Evolutionary conservation across 2,113 vertebrate species (phyloP), one percentile per base, ranked within the genome.

Genomic region (Tupaia chinensis): DNA sequence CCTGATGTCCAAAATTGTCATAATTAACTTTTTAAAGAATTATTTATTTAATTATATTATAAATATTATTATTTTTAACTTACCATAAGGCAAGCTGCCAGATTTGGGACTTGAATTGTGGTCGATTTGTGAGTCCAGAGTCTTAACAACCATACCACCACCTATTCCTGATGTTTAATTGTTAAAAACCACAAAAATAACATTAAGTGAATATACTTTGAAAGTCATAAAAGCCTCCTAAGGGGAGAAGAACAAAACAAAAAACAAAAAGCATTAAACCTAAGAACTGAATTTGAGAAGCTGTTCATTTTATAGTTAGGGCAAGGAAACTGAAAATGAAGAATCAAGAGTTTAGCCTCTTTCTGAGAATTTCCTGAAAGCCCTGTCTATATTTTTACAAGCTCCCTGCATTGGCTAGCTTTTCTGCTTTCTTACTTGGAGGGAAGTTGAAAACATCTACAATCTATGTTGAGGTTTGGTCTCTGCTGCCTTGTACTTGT

Each of bases 131-230:
- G 44, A 44, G 44, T 44, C 44, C 44, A 44, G 44, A 44, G 5
- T 5, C 44, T 44, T 44, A 44, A 44, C 44, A 44, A 44, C 44
- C 44, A 44, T 44, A 5, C 44, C 44, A 44, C 44, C 44, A 5
- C 44, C 44, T 44, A 5, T 44, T 44, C 69, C 80, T 77, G 29
- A 76, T 80, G 66, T 80, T 93, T 89, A 12, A 88, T 65, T 95
- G 88, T 81, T 86, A 91, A 91, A 79, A 82, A 82, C 66, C 32
- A 77, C 44, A n/a, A 94, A 85, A 81, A 94, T 25, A 91, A 82
- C 90, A 73, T 6, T 58, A 68, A 63, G 14, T 70, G 25, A 95
- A 66, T 69, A 5, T 25, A 74, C 7, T 34, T 91, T 72, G 61
- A 91, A 95, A 96, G 70, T 53, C 81, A 61, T 9, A 81, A 70